Evolutionary conservation across 2,797 vertebrate genomes (phyloP).

Genomic region (Numenius phaeopus): DNA sequence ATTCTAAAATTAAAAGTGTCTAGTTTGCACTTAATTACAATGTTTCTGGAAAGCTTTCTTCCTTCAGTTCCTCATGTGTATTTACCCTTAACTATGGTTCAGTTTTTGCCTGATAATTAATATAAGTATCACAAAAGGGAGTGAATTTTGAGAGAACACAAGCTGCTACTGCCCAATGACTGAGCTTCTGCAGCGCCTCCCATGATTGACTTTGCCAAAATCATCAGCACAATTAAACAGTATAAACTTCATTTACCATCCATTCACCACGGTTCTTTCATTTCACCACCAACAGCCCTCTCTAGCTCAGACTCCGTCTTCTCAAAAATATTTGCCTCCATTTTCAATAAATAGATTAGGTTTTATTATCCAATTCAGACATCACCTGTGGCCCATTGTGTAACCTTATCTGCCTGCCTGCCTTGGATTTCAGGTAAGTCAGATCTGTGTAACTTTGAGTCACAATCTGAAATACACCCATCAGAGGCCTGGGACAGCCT

Average conservation of each 20-base stretch:
- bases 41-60: slow-evolving; percentile 22
- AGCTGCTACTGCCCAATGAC: not conserved
- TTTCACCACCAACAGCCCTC: not conserved
- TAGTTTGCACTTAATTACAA: slow-evolving; percentile 19
- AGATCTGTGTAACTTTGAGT: not conserved
- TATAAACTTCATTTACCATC: not conserved
- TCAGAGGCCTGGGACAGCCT: not conserved
- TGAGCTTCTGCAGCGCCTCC: not conserved
- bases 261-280: not conserved
- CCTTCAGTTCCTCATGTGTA: not conserved
- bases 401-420: not conserved
- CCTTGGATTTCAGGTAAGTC: not conserved
- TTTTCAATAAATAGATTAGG: not conserved
- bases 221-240: not conserved
- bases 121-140: not conserved
- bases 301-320: not conserved
- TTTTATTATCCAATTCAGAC: not conserved
- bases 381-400: not conserved
- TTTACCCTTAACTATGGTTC: not conserved
- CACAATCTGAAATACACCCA: not conserved
- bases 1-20: slow-evolving; percentile 29
- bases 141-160: not conserved
- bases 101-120: not conserved
- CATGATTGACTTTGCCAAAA: not conserved
- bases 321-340: not conserved